These are phyloP conservation scores for Perodicticus potto DNA, from an alignment of 2,797 vertebrate genomes.

Conservation along the genomic window DNA sequence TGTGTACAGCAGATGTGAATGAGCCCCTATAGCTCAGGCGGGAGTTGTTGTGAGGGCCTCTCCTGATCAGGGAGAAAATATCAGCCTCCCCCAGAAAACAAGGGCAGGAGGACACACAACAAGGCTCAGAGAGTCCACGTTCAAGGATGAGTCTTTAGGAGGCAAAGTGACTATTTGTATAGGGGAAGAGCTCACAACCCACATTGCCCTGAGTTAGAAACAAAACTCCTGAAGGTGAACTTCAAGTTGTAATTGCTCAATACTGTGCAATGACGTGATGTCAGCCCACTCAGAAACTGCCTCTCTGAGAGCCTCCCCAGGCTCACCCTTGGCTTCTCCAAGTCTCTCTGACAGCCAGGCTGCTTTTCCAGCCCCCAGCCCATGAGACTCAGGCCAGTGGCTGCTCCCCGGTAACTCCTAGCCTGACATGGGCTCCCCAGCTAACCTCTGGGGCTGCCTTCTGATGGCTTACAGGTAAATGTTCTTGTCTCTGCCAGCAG, in stretches of 20 bases:
- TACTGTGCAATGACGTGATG: background rate
- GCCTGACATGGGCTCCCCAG: too few relatives aligned
- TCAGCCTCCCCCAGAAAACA: background rate
- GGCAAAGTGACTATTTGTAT: fast-evolving
- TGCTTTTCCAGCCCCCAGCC: background rate
- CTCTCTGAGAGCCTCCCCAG: fast-evolving
- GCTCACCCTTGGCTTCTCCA: background rate
- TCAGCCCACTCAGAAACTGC: background rate
- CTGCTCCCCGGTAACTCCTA: background rate
- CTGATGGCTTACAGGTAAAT: background rate
- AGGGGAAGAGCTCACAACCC: background rate
- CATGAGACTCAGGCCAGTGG: background rate
- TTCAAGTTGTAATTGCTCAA: background rate
- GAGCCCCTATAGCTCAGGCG: background rate
- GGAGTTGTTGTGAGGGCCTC: background rate
- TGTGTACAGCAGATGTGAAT: background rate
- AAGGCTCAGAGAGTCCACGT: background rate
- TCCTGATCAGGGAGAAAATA: background rate
- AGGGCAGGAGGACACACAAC: background rate
- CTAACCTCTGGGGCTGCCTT: background rate
- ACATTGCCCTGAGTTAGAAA: background rate
- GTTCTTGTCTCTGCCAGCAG: background rate
- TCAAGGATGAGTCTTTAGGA: background rate
- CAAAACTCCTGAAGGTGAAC: background rate
- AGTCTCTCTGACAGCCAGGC: background rate